phyloP scores from a whole-genome alignment of 2,797 vertebrate species.

The Protonibea diacanthus region DNA sequence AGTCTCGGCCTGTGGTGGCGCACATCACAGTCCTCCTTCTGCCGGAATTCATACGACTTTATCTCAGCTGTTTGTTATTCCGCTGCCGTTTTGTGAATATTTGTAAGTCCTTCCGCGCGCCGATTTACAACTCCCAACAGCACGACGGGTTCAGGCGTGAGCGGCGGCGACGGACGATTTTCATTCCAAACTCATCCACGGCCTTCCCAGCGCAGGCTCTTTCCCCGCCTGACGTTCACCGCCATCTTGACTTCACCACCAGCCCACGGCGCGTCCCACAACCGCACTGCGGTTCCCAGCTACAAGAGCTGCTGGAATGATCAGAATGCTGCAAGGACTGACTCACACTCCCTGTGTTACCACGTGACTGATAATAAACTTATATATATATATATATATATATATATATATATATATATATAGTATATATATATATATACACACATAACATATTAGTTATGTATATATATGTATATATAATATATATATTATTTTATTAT shows the following conservation, averaged over 20 bases:
- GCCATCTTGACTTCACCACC: conserved; percentile 85
- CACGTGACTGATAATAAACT: too few species aligned
- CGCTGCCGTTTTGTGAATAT: conserved; percentile 61
- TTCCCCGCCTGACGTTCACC: conserved; percentile 69
- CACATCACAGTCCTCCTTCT: conserved; percentile 88
- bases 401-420: too few species aligned
- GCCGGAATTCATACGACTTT: conserved; percentile 88
- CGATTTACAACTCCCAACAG: conserved; percentile 21
- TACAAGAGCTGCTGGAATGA: conserved; percentile 44
- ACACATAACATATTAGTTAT: too few species aligned
- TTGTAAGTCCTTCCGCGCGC: conserved; percentile 62
- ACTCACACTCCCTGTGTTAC: too few species aligned
- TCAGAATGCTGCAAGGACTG: conserved; percentile 25
- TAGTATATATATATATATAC: too few species aligned
- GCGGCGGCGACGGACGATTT: conserved; percentile 20
- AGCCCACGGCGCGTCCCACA: conserved; percentile 77
- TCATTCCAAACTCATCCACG: conserved; percentile 75
- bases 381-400: too few species aligned
- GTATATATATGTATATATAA: too few species aligned
- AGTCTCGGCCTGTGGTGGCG: conserved; percentile 86
- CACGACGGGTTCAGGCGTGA: conserved; percentile 3
- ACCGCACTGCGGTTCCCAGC: conserved; percentile 75
- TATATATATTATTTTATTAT: too few species aligned
- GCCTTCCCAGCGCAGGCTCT: conserved; percentile 73
- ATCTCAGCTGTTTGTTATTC: conserved; percentile 73